Percentiles rank a stretch among this genome's conserved stretches.
Conservation (phyloP, 64 coral and sea anemone species). For the Actinia tenebrosa region DNA sequence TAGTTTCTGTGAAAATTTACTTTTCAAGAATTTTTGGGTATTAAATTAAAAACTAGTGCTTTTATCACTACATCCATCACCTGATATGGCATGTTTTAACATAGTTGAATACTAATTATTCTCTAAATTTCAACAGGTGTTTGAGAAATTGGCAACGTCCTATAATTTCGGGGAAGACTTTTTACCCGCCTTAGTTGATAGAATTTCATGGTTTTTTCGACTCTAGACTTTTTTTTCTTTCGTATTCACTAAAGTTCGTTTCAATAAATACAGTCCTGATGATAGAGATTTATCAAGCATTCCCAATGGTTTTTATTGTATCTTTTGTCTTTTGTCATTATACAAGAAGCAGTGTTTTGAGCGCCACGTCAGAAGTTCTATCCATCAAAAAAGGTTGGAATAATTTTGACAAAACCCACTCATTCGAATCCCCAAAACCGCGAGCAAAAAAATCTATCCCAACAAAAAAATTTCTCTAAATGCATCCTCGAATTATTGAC, state of each 20-base stretch:
- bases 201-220: background rate
- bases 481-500: background rate
- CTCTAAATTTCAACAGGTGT: background rate
- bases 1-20: too few species aligned
- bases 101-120: background rate
- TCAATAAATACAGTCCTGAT: background rate
- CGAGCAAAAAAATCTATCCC: background rate
- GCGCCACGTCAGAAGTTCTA: slow-evolving; percentile 15
- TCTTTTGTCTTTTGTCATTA: background rate
- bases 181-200: background rate
- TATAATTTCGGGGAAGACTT: too few species aligned
- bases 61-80: too few species aligned
- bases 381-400: background rate
- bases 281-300: background rate
- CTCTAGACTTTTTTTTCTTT: background rate
- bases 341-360: background rate
- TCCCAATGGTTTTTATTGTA: background rate
- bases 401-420: background rate
- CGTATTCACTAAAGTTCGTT: background rate
- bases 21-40: too few species aligned
- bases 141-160: background rate
- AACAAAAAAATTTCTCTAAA: background rate
- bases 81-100: too few species aligned
- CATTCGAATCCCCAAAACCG: background rate
- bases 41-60: too few species aligned